Conservation (phyloP, 1,140 invertebrate species). For the roundworm (Caenorhabditis elegans) region WBcel235 BX284602.5:6254001-6254500, state of each 20-base stretch:
- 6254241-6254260: background rate
- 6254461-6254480: background rate
- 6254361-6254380: too few relatives aligned
- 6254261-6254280: too few relatives aligned
- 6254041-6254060: too few relatives aligned
- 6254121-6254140: background rate
- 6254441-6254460: conserved; percentile 10
- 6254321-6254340: background rate
- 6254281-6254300: too few relatives aligned
- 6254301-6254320: background rate
- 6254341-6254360: background rate
- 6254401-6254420: conserved; percentile 7
- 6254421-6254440: conserved; percentile 41
- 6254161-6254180: background rate
- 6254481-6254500: background rate
- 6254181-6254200: conserved; percentile 11
- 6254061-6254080: too few relatives aligned
- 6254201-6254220: background rate
- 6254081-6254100: too few relatives aligned
- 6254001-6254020: too few relatives aligned
- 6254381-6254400: conserved; percentile 31
- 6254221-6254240: background rate
- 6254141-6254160: background rate
- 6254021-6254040: too few relatives aligned
- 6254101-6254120: background rate